A percentile compares a stretch with the other conserved stretches of the same genome.
These are phyloP conservation scores for Periplaneta americana DNA, from an alignment of 1,140 invertebrate genomes.

Conservation along the genomic window DNA sequence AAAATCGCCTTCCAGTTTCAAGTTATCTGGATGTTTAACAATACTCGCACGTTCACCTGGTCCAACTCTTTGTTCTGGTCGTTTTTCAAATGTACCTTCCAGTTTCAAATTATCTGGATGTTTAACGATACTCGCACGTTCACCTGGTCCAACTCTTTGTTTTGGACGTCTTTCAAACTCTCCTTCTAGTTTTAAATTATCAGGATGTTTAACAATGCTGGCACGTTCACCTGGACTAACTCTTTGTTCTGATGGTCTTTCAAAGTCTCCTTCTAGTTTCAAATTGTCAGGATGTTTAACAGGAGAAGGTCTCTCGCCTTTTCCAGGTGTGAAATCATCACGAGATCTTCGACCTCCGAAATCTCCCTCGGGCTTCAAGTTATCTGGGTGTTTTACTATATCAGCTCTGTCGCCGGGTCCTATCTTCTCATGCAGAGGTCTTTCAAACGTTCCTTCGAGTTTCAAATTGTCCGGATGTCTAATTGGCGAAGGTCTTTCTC, in stretches of 20 bases:
- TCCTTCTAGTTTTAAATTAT: slow-evolving; percentile 57
- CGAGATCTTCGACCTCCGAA: slow-evolving; percentile 31
- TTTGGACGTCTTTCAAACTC: slow-evolving; percentile 48
- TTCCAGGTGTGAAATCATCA: slow-evolving; percentile 26
- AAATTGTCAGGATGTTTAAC: slow-evolving; percentile 50
- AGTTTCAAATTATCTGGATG: slow-evolving; percentile 42
- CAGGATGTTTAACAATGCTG: slow-evolving; percentile 40
- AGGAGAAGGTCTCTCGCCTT: slow-evolving; percentile 28
- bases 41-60: slow-evolving; percentile 35
- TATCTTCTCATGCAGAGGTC: slow-evolving; percentile 36
- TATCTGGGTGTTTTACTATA: slow-evolving; percentile 37
- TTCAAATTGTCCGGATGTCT: slow-evolving; percentile 42
- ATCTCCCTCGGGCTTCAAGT: slow-evolving; percentile 42
- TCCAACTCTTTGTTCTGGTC: slow-evolving; percentile 19
- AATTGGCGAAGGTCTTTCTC: slow-evolving; percentile 26
- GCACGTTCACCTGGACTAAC: slow-evolving; percentile 32
- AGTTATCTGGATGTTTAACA: slow-evolving; percentile 30
- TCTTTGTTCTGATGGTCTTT: slow-evolving; percentile 31
- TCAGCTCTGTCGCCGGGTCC: slow-evolving; percentile 30
- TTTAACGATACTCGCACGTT: slow-evolving; percentile 17
- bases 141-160: slow-evolving; percentile 5
- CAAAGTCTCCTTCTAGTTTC: slow-evolving; percentile 45
- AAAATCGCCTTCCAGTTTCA: slow-evolving; percentile 32
- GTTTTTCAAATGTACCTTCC: slow-evolving; percentile 39
- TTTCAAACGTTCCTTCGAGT: slow-evolving; percentile 52